Base-by-base conservation (phyloP, 2,888 invertebrate genomes). In the Scaeva pyrastri region DNA sequence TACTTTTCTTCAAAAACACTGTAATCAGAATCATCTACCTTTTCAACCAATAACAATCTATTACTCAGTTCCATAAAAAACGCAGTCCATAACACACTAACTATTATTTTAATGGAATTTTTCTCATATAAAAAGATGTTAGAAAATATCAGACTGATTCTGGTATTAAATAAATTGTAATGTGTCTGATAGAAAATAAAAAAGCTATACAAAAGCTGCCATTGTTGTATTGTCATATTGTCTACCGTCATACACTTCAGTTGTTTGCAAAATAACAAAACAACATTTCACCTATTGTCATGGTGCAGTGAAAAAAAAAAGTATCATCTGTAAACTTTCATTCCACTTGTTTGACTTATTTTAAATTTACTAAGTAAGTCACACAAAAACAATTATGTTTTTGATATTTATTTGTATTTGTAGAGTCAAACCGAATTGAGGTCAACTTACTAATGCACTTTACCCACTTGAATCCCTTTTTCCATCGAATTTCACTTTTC, bases 281-380 rank as follows among this genome's bases (percentile, higher is more conserved):
- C 7, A 8, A 26, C 62, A 45, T 11, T 45, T 50, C 52, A 82
- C 72, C 72, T 77, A 58, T 82, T 82, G 77, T 72, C 23, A 68
- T 16, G 19, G 11, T 7, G 16, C 11, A 52, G 11, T 14, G 16
- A 6, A 26, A 31, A 26, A n/a, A 12, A 19, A 43, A 16, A 36
- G 2, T n/a, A 39, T 19, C 11, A 26, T 26, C 26, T 48, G 3
- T 1, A n/a, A 31, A 48, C 48, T 43, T 45, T 36, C 52, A 21
- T 56, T 56, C 23, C 58, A 58, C 11, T 60, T 60, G 16, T 60
- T 31, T 48, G 23, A 55, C 7, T n/a, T 48, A 70, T 45, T 19
- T 55, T 56, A 60, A 58, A 45, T 68, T 36, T 14, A 50, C 1
- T 14, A 50, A 36, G 8, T 31, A 3, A 45, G 11, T 64, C 21